These are phyloP conservation scores for Hydropsyche tenuis DNA, from an alignment of 1,140 invertebrate species.

Conservation along the genomic window DNA sequence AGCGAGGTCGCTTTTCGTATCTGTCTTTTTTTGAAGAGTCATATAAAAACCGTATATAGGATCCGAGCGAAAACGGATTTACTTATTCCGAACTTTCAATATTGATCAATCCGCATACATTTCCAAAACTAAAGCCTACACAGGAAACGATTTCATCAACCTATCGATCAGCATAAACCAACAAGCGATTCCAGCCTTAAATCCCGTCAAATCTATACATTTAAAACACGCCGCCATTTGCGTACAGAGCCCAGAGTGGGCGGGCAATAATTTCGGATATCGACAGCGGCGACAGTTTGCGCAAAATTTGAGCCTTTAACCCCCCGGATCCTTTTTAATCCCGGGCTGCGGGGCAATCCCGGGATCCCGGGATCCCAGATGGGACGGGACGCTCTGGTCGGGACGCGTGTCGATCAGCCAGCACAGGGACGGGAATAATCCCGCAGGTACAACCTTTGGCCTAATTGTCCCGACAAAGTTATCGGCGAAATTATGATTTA, in stretches of 20 bases:
- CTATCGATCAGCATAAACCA: no score
- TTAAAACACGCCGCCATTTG: no score
- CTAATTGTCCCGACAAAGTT: constrained; percentile 27
- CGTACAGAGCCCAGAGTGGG: no score
- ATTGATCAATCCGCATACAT: no score
- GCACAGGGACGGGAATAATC: neutral
- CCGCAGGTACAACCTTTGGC: constrained; percentile 25
- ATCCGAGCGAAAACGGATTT: no score
- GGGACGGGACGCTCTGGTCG: neutral
- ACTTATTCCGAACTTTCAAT: no score
- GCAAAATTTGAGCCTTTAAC: constrained; percentile 20
- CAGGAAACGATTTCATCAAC: no score
- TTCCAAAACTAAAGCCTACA: no score
- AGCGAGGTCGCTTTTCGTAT: neutral
- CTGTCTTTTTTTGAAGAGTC: neutral
- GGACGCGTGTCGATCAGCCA: constrained; percentile 22
- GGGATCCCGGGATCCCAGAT: neutral
- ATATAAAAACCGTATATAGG: no score
- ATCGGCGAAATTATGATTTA: constrained; percentile 32
- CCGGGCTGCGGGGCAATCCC: neutral
- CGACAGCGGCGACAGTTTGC: constrained; percentile 10
- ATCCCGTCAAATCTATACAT: no score
- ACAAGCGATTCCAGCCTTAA: no score
- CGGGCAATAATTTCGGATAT: constrained; percentile 7
- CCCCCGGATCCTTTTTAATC: constrained; percentile 27